Conservation (phyloP, 2,888 invertebrate genomes). For the Xestoiulus laeticollis region DNA sequence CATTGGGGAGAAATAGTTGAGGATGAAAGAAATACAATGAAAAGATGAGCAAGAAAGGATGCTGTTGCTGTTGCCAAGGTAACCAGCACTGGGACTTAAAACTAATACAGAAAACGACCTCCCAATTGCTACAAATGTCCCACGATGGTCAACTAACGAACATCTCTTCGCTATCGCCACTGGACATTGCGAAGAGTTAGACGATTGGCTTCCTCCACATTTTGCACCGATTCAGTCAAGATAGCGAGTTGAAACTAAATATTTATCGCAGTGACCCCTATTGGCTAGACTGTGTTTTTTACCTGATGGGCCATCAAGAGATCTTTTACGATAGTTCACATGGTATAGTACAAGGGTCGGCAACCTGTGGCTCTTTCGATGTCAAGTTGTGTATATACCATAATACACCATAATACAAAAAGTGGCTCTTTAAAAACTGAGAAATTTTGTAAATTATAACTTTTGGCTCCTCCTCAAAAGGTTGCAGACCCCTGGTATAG, state of each 20-base stretch:
- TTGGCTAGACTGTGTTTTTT: too few species aligned
- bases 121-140: neutral
- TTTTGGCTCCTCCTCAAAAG: too few species aligned
- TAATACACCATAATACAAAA: too few species aligned
- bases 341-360: too few species aligned
- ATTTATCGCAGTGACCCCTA: too few species aligned
- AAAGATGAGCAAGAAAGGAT: neutral
- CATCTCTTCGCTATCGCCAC: neutral
- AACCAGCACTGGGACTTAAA: neutral
- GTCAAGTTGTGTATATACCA: too few species aligned
- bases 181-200: neutral
- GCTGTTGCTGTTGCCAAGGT: neutral
- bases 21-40: neutral
- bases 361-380: too few species aligned
- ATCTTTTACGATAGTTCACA: too few species aligned
- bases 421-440: too few species aligned
- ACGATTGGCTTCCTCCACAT: neutral
- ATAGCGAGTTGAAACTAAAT: neutral
- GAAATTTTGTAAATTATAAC: too few species aligned
- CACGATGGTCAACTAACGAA: neutral
- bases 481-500: too few species aligned
- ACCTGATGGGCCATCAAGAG: too few species aligned
- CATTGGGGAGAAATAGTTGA: neutral
- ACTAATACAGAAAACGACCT: neutral
- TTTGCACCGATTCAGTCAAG: neutral